Base-by-base conservation (phyloP, 2,888 invertebrate species). In the Nemotelus pantherinus region DNA sequence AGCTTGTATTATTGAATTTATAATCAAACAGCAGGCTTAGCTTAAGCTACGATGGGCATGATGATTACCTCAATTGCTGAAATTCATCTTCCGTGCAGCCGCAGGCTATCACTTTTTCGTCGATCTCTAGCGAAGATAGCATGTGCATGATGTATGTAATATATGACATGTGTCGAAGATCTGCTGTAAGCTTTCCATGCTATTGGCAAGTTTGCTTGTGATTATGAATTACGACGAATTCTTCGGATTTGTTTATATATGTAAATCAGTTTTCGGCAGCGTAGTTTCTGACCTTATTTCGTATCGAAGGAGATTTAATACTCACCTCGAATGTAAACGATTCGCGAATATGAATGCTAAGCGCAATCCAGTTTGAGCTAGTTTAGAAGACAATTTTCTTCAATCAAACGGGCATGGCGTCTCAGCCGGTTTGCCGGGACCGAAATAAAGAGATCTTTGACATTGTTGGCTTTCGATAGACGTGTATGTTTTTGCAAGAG, bases 201-300 rank as follows among this genome's bases (percentile, higher is more conserved):
- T 25, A 1, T 53, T 53, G 53, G 25, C 25, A 53, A 53, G 53
- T 53, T 1, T 53, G 53, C 10, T 10, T 53, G 53, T 7, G 10
- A 53, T 53, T 53, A 7, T 53, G 53, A 10, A 10, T 53, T 53
- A 10, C 53, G 53, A 6, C 25, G 25, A 53, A 53, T 7, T 6
- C 53, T 53, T 53, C 1, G 6, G 53, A 53, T 53, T 25, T 53
- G 10, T 53, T 6, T 10, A 1, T 1, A 53, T 53, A 53, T 53
- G 6, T 53, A 53, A 53, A 1, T 53, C 1, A 53, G 10, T 10
- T 53, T 6, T 53, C 25, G 58, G 25, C 25, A 25, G 25, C 25
- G 25, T 25, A 47, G 9, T 25, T 65, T 47, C 39, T 70, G 70
- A 70, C 70, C 70, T 70, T 53, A 70, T 70, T 68, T 50, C 41